Percentiles rank a stretch among this genome's conserved stretches.
Evolutionary conservation across 2,113 vertebrate genomes (phyloP).

Genomic region (Ailurus styani): DNA sequence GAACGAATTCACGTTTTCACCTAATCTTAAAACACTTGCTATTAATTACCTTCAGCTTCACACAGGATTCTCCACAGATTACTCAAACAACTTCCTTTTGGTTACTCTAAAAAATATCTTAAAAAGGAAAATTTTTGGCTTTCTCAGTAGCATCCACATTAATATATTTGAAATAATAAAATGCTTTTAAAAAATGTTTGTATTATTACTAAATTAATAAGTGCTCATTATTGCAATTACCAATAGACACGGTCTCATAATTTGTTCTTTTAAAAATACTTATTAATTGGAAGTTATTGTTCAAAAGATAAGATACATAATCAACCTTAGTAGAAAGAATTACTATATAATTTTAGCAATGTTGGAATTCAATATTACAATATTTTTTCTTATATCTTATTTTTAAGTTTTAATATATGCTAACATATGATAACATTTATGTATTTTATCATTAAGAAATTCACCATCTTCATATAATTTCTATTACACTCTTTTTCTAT

Average conservation of each 20-base stretch:
- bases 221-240: constrained; percentile 65
- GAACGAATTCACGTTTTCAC: not conserved
- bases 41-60: not conserved
- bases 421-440: not conserved
- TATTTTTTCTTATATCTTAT: constrained; percentile 63
- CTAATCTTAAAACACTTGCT: not conserved
- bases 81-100: not conserved
- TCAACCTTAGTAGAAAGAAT: constrained; percentile 68
- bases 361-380: constrained; percentile 69
- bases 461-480: not conserved
- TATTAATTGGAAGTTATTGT: constrained; percentile 68
- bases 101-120: not conserved
- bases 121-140: not conserved
- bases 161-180: constrained; percentile 65
- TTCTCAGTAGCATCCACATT: constrained; percentile 38
- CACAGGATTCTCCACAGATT: not conserved
- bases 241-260: constrained; percentile 71
- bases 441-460: not conserved
- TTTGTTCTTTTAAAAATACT: constrained; percentile 57
- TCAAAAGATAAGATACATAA: constrained; percentile 75
- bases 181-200: constrained; percentile 30
- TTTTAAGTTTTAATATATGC: not conserved
- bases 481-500: not conserved
- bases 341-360: constrained; percentile 67
- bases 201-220: constrained; percentile 74